Evolutionary conservation across 2,888 invertebrate genomes (phyloP).

Genomic region (Yponomeuta malinellus): DNA sequence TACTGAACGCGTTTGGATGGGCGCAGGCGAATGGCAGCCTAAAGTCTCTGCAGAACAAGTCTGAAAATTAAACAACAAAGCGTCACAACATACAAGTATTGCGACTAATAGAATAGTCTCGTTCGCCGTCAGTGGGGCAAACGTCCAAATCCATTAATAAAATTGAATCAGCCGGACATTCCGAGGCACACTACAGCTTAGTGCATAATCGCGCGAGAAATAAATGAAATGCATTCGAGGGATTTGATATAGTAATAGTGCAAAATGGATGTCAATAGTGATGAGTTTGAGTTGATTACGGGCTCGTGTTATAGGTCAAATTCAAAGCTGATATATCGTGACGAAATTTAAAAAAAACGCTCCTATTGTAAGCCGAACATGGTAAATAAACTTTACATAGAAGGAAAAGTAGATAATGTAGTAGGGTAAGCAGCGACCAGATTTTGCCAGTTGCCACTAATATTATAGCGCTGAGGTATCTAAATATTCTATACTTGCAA

Average conservation of each 20-base stretch:
- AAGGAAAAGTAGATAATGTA: no score
- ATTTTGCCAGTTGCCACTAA: no score
- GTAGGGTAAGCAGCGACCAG: no score
- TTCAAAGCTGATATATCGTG: no score
- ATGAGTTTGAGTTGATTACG: not conserved
- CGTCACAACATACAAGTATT: constrained; percentile 43
- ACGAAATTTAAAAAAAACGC: no score
- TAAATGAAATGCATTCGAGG: not conserved
- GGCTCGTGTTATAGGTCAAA: no score
- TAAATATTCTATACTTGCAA: no score
- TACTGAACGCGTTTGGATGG: no score
- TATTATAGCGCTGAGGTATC: no score
- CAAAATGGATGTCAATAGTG: not conserved
- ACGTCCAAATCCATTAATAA: constrained; percentile 75
- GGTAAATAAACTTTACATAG: no score
- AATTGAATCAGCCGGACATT: constrained; percentile 74
- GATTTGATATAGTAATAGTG: not conserved
- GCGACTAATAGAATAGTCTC: constrained; percentile 59
- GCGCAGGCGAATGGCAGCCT: not conserved
- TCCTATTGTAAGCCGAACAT: no score
- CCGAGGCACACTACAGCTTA: constrained; percentile 51
- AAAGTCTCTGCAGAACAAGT: not conserved
- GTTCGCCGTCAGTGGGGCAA: constrained; percentile 72
- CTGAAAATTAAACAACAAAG: constrained; percentile 34
- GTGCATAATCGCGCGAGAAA: constrained; percentile 50